Evolutionary conservation across 1,140 invertebrate species (phyloP).

Genomic region (Elymnias hypermnestra): DNA sequence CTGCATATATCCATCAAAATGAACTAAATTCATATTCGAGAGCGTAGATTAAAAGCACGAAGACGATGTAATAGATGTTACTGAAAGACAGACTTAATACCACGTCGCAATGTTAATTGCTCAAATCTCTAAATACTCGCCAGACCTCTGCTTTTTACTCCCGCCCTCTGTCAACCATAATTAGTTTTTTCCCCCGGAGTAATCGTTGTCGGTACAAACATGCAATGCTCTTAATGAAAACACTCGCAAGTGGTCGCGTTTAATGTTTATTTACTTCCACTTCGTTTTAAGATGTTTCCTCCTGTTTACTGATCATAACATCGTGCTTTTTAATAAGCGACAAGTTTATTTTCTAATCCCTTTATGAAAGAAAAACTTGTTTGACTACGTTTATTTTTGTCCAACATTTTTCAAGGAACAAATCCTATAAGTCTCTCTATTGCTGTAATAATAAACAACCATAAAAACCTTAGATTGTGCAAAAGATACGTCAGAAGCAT

Average conservation of each 20-base stretch:
- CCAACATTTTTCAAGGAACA: too few relatives aligned
- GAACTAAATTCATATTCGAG: constrained; percentile 1
- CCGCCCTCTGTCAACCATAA: constrained; percentile 56
- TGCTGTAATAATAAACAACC: too few relatives aligned
- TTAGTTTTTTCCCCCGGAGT: constrained; percentile 60
- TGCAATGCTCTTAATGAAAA: constrained; percentile 63
- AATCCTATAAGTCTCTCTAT: too few relatives aligned
- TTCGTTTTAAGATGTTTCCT: constrained; percentile 46
- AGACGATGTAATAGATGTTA: constrained; percentile 19
- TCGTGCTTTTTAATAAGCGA: background rate
- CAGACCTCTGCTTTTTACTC: constrained; percentile 33
- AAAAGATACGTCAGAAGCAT: too few relatives aligned
- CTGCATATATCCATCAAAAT: background rate
- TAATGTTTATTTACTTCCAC: constrained; percentile 62
- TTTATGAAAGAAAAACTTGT: too few relatives aligned
- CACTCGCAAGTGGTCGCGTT: constrained; percentile 56
- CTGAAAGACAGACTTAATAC: constrained; percentile 26
- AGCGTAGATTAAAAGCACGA: constrained; percentile 10
- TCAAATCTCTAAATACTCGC: constrained; percentile 38
- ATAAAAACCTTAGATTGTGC: too few relatives aligned
- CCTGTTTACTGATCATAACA: constrained; percentile 7
- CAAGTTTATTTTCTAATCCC: background rate
- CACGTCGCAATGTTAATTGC: constrained; percentile 30
- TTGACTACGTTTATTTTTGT: too few relatives aligned
- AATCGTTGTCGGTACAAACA: constrained; percentile 52